Conservation (phyloP, 2,113 vertebrate genomes). For the Phasianus colchicus region DNA sequence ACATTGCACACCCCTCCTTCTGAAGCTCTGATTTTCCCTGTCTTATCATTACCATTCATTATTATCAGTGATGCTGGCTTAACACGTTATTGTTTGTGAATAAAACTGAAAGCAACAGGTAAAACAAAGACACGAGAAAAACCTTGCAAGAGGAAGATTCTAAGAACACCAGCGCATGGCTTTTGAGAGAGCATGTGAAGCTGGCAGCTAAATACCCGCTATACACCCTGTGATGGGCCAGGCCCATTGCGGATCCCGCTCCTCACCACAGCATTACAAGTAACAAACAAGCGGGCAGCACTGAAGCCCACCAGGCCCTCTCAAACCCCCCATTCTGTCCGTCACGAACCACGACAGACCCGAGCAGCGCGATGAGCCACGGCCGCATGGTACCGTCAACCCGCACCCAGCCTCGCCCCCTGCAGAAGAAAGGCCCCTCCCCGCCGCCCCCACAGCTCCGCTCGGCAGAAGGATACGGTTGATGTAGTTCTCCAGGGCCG, state of each 20-base stretch:
- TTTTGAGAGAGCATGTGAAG: background rate
- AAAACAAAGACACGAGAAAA: too few species aligned
- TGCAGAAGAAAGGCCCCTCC: accelerated
- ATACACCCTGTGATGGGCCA: background rate
- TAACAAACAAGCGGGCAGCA: background rate
- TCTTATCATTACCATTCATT: background rate
- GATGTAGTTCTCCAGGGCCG: conserved; percentile 83
- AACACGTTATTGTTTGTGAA: too few species aligned
- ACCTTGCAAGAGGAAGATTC: background rate
- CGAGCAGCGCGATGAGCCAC: too few species aligned
- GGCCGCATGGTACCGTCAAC: too few species aligned
- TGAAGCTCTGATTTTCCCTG: background rate
- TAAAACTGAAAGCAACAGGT: too few species aligned
- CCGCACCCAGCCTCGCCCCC: background rate
- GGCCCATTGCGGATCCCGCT: accelerated
- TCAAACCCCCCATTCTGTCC: too few species aligned
- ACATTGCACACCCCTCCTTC: background rate
- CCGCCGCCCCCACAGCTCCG: accelerated
- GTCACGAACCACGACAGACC: too few species aligned
- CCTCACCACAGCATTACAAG: accelerated
- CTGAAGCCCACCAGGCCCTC: accelerated
- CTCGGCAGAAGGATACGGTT: conserved; percentile 79
- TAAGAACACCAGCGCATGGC: background rate
- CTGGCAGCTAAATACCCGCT: accelerated
- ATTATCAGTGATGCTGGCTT: background rate